Percentiles rank a stretch among this genome's conserved stretches.
Conservation (phyloP, 2,797 vertebrate genomes). For the Anableps anableps region DNA sequence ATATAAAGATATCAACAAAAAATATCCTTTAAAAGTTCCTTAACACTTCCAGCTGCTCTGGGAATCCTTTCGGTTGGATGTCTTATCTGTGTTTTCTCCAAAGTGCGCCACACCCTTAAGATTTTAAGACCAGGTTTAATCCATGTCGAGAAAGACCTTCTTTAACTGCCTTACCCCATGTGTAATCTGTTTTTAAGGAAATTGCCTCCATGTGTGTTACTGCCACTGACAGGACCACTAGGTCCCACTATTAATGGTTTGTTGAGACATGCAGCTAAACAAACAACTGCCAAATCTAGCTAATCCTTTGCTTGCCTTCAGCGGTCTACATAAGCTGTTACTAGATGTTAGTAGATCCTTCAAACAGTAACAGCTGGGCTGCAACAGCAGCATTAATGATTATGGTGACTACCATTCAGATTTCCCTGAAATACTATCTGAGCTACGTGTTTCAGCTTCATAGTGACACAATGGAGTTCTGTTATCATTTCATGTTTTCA, state of each 20-base stretch:
- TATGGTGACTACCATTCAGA: not conserved
- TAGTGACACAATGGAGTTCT: not conserved
- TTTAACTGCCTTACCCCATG: conserved; percentile 53
- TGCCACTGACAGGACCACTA: conserved; percentile 70
- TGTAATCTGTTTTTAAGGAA: conserved; percentile 70
- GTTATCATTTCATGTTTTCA: not conserved
- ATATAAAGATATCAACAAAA: not conserved
- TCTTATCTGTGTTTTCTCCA: conserved; percentile 34
- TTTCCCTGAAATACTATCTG: not conserved
- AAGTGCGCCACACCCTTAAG: conserved; percentile 42
- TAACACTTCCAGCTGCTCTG: not conserved
- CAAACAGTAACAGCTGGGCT: conserved; percentile 56
- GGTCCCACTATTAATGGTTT: conserved; percentile 69
- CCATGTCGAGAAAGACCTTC: conserved; percentile 52
- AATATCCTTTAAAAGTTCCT: conserved; percentile 3
- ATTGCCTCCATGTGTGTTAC: conserved; percentile 77
- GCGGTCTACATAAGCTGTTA: conserved; percentile 31
- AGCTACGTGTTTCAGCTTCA: not conserved
- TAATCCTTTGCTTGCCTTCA: conserved; percentile 57
- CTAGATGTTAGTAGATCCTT: conserved; percentile 50
- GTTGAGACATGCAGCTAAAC: conserved; percentile 75
- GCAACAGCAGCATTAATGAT: conserved; percentile 33
- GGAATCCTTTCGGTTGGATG: conserved; percentile 16
- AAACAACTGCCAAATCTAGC: conserved; percentile 71
- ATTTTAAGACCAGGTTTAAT: conserved; percentile 57